Evolutionary conservation across 2,888 invertebrate species (phyloP), one percentile per base, ranked within the genome.

Genomic region (Poecilus cupreus): DNA sequence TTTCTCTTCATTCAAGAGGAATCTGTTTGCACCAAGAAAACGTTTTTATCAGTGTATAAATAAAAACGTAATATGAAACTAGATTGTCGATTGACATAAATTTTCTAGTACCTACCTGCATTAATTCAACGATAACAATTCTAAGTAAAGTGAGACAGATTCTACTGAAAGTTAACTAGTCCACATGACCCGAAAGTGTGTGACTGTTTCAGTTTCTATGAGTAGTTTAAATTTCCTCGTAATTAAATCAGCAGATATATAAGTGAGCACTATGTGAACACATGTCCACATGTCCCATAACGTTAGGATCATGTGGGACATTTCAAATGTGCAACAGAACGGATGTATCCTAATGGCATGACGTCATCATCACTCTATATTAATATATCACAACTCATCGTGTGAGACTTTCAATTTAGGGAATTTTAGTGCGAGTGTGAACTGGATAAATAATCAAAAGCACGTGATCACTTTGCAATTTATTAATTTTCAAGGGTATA

Each of bases 261-360:
- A 32, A 32, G 8, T 3, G 32, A 32, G 32, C 54, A 54, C 20
- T 54, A 8, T 49, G 16, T 49, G 49, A 49, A 16, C 49, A 49
- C 18, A 49, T 18, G 20, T 20, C 54, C 18, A n/a, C 20, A 54
- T 18, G 54, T 18, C 16, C 20, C 3, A 20, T 20, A 11, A 10
- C 49, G 54, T 54, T 54, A 22, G 8, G 10, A 13, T 64, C 26
- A 64, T 64, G 64, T 64, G 64, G 32, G n/a, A 22, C 64, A 32
- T 8, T 64, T 64, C 2, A 39, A 70, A 70, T 70, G 70, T 70
- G 70, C 70, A 70, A 24, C 39, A 5, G 70, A 70, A 60, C 70
- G 70, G 70, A 70, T 70, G 70, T 70, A 22, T 11, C 70, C 70
- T 70, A 70, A 70, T 43, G 70, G n/a, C 43, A 43, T 70, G 70